Percentiles rank a stretch among this genome's conserved stretches.
Evolutionary conservation across 2,888 invertebrate species (phyloP).

Genomic region (Frankliniella fusca): DNA sequence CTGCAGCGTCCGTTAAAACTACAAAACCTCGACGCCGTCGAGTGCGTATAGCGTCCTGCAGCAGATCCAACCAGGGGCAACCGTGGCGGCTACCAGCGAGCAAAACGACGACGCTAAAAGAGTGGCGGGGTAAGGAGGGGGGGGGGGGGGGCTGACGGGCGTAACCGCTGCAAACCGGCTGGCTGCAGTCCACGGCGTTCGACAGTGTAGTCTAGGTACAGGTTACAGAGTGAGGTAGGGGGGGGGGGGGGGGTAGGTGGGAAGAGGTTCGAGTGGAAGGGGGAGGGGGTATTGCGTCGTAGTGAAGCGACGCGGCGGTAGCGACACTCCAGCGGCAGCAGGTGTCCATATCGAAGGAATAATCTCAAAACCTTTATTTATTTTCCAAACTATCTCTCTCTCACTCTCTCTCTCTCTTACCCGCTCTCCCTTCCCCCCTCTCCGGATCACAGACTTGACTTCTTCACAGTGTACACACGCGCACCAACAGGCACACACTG

Average conservation of each 20-base stretch:
- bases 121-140: neutral
- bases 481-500: neutral
- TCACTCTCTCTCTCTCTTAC: too few species aligned
- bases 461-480: neutral
- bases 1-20: neutral
- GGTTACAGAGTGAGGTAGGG: neutral
- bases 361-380: conserved; percentile 17
- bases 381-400: neutral
- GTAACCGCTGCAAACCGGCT: neutral
- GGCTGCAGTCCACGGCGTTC: too few species aligned
- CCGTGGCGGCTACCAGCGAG: neutral
- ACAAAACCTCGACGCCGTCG: too few species aligned
- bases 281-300: conserved; percentile 16
- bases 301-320: neutral
- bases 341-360: conserved; percentile 15
- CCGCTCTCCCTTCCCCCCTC: too few species aligned
- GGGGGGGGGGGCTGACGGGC: too few species aligned
- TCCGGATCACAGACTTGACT: too few species aligned
- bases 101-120: neutral
- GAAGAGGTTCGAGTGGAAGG: neutral
- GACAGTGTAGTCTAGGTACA: conserved; percentile 18
- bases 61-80: too few species aligned
- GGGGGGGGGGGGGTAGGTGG: neutral
- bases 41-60: too few species aligned
- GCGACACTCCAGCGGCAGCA: neutral